Conservation (phyloP, 2,888 invertebrate genomes). For the Ormyrus pomaceus region DNA sequence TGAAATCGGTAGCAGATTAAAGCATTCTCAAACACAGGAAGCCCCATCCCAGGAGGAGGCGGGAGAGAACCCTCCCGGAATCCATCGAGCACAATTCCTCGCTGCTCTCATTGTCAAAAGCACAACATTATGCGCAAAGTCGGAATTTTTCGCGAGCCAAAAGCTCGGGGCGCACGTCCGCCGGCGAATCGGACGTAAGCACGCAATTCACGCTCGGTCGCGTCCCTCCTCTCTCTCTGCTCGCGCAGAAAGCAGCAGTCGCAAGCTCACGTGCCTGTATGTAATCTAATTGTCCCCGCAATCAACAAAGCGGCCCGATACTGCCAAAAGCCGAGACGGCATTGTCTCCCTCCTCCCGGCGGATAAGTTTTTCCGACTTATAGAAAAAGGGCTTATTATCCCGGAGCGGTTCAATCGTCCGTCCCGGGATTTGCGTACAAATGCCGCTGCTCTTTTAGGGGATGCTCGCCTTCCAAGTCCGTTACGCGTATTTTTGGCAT, state of each 20-base stretch:
- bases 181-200: background rate
- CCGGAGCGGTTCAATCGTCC: constrained; percentile 27
- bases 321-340: background rate
- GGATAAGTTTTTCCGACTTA: background rate
- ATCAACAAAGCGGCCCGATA: constrained; percentile 8
- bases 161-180: background rate
- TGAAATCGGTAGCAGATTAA: no score
- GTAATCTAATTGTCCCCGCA: constrained; percentile 35
- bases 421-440: constrained; percentile 39
- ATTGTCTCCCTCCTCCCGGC: background rate
- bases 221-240: background rate
- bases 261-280: constrained; percentile 17
- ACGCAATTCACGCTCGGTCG: constrained; percentile 39
- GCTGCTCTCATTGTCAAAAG: background rate
- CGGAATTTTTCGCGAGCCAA: background rate
- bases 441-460: constrained; percentile 8
- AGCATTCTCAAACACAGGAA: no score
- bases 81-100: no score
- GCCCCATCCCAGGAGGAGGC: no score
- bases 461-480: background rate
- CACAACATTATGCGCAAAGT: background rate
- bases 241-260: constrained; percentile 22
- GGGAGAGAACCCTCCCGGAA: no score
- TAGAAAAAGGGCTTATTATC: constrained; percentile 40
- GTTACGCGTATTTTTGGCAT: constrained; percentile 47